Conservation (phyloP, 1,140 invertebrate genomes). For the Aphis craccivora region DNA sequence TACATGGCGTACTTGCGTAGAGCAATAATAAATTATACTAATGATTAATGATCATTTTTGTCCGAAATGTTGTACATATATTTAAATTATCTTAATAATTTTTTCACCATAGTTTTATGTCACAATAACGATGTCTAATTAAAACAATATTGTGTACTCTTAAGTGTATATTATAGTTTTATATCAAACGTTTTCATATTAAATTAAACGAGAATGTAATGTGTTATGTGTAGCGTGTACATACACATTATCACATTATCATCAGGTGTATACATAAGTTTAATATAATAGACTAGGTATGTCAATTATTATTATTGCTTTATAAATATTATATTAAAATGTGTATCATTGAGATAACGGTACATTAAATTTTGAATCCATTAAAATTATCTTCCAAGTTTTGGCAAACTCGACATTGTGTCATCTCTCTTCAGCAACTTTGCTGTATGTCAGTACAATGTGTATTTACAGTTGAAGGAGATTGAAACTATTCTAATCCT, state of each 20-base stretch:
- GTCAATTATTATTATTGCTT: background rate
- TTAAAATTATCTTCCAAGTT: background rate
- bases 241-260: too few relatives aligned
- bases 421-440: background rate
- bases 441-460: background rate
- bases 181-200: background rate
- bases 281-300: background rate
- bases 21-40: background rate
- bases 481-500: constrained; percentile 27
- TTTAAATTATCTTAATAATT: background rate
- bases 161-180: too few relatives aligned
- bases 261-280: background rate
- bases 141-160: background rate
- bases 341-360: background rate
- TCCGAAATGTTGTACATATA: background rate
- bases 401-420: background rate
- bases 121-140: background rate
- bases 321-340: background rate
- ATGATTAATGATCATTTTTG: background rate
- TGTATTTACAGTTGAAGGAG: background rate
- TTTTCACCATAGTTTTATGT: background rate
- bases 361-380: background rate
- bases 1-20: background rate
- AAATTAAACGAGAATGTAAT: background rate
- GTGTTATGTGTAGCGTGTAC: background rate